Percentiles rank a stretch among this genome's conserved stretches.
Conservation (phyloP, 2,113 vertebrate genomes). For the Phyllopteryx taeniolatus region DNA sequence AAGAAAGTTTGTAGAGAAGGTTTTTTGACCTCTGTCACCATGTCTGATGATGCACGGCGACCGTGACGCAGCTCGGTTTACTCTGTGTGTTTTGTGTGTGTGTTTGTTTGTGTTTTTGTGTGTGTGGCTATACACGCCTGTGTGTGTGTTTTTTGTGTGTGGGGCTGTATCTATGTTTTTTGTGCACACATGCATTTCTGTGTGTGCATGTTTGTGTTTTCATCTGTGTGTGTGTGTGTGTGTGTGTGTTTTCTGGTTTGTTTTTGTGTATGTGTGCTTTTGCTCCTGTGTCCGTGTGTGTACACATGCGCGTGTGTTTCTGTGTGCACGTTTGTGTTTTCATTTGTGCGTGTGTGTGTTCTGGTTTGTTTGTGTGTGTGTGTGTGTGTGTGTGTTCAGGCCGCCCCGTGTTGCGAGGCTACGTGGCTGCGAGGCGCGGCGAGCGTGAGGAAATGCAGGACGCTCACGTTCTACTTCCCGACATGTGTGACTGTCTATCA, state of each 20-base stretch:
- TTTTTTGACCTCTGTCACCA: conserved; percentile 89
- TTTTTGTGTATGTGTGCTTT: not conserved
- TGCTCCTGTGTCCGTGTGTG: conserved; percentile 2
- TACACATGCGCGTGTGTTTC: not conserved
- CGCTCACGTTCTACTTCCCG: conserved; percentile 84
- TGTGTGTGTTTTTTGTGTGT: conserved; percentile 4
- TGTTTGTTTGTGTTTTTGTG: not conserved
- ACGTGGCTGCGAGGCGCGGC: conserved; percentile 85
- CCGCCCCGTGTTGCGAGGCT: conserved; percentile 80
- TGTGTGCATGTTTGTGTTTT: not conserved
- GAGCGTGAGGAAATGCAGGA: conserved; percentile 98
- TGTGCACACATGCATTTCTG: no score
- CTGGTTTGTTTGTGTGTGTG: not conserved
- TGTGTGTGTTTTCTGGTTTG: not conserved
- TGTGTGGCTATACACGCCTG: not conserved
- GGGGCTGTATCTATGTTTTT: conserved; percentile 2
- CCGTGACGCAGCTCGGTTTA: not conserved
- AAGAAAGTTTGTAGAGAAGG: conserved; percentile 99
- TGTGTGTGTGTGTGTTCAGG: conserved; percentile 39
- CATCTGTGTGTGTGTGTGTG: conserved; percentile 17
- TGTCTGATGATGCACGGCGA: conserved; percentile 19
- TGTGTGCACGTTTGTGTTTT: not conserved
- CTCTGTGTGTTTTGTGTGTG: not conserved
- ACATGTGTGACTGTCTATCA: conserved; percentile 75
- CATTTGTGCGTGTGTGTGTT: conserved; percentile 15